phyloP scores from a whole-genome alignment of 37 sponge, comb jelly and placozoan genomes.

The Spongilla lacustris region DNA sequence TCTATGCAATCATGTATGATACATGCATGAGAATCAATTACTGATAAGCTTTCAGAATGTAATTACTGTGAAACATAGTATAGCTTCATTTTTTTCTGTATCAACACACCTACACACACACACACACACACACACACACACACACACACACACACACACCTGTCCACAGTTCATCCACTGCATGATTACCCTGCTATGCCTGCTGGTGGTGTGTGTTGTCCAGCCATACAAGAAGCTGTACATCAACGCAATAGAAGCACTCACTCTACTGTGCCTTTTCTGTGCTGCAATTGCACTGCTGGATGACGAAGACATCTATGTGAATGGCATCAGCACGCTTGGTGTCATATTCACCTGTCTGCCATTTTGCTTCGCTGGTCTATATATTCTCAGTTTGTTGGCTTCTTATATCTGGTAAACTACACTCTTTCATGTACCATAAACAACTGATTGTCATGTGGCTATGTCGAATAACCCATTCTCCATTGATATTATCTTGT shows the following conservation, averaged over 20 bases:
- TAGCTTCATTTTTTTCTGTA: too few species aligned
- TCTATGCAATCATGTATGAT: not conserved
- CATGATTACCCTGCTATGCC: slow-evolving; percentile 24
- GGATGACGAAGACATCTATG: slow-evolving; percentile 30
- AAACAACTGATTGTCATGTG: too few species aligned
- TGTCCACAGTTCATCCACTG: slow-evolving; percentile 33
- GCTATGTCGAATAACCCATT: too few species aligned
- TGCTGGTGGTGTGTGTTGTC: not conserved
- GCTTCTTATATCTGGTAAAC: not conserved
- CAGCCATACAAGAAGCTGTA: slow-evolving; percentile 43
- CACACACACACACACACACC: too few species aligned
- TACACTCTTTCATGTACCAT: too few species aligned
- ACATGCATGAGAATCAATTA: too few species aligned
- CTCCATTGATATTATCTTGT: too few species aligned
- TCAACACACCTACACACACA: not conserved
- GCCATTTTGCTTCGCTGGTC: not conserved
- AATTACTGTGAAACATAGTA: too few species aligned
- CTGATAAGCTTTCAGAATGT: too few species aligned
- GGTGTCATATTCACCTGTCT: not conserved
- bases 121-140: too few species aligned
- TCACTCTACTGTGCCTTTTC: slow-evolving; percentile 28
- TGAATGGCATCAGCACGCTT: not conserved
- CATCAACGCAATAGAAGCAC: slow-evolving; percentile 40
- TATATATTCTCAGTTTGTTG: not conserved
- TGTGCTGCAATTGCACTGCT: slow-evolving; percentile 19